These are phyloP conservation scores for Baryphthengus martii DNA, from an alignment of 2,113 vertebrate genomes.

Conservation along the genomic window DNA sequence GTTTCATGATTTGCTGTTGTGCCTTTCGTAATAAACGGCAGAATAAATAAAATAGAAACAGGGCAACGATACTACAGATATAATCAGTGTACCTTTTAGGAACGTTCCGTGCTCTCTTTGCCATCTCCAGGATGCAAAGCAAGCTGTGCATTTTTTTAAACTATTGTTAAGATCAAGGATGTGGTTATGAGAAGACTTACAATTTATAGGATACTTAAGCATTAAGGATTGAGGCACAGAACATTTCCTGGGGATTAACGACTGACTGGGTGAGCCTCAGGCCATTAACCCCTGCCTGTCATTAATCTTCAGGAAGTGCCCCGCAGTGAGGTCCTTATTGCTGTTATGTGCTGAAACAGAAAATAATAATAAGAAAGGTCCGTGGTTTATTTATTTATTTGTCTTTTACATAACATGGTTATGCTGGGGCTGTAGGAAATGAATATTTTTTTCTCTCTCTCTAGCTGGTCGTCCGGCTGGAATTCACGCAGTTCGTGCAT, in stretches of 20 bases:
- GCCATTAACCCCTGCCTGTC: constrained; percentile 60
- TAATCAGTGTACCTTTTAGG: background rate
- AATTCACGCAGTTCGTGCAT: background rate
- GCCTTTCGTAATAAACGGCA: background rate
- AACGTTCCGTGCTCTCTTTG: background rate
- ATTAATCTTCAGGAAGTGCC: constrained; percentile 63
- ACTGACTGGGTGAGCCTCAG: constrained; percentile 64
- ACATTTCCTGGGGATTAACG: constrained; percentile 64
- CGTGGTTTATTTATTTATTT: constrained; percentile 29
- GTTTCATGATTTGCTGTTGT: background rate
- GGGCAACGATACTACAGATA: background rate
- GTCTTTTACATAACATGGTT: constrained; percentile 10
- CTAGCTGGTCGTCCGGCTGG: background rate
- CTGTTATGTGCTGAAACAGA: constrained; percentile 30
- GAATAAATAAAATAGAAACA: background rate
- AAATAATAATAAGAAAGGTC: constrained; percentile 10
- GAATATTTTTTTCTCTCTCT: background rate
- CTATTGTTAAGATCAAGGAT: constrained; percentile 58
- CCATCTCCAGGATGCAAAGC: constrained; percentile 45
- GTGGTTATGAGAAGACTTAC: constrained; percentile 67
- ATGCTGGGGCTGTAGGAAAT: background rate
- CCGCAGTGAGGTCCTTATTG: constrained; percentile 55
- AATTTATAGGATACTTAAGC: constrained; percentile 68
- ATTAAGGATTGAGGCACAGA: constrained; percentile 63
- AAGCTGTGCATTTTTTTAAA: constrained; percentile 41